A percentile compares a stretch with the other conserved stretches of the same genome.
Conservation (phyloP, 2,113 vertebrate genomes). For the Periophthalmodon schlosseri region DNA sequence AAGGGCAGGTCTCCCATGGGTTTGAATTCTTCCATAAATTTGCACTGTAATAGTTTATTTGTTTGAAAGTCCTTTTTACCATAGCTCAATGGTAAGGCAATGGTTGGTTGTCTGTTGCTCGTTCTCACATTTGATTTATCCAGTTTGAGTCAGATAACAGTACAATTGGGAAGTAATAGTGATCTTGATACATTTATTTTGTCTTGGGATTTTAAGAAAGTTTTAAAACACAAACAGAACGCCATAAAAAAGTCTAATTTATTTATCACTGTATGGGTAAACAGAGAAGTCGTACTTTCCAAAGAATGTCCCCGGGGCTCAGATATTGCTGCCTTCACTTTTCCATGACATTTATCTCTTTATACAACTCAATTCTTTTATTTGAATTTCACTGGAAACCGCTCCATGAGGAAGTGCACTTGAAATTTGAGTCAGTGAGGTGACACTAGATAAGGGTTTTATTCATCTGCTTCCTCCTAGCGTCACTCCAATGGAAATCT, state of each 20-base stretch:
- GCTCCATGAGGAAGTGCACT: background rate
- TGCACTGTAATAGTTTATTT: background rate
- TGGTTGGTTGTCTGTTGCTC: background rate
- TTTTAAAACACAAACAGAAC: background rate
- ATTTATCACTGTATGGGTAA: background rate
- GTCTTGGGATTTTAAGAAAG: background rate
- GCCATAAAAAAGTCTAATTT: background rate
- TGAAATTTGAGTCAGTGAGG: slow-evolving; percentile 35
- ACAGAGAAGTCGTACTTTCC: background rate
- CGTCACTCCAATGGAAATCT: slow-evolving; percentile 12
- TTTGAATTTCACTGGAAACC: slow-evolving; percentile 21
- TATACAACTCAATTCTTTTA: background rate
- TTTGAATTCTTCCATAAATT: background rate
- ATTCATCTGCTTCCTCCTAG: slow-evolving; percentile 51
- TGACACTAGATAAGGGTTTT: background rate
- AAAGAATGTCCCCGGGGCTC: background rate
- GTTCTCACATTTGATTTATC: background rate
- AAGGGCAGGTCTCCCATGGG: background rate
- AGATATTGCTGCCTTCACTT: background rate
- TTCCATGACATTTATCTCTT: background rate
- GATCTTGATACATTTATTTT: too few species aligned
- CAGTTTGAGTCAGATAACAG: background rate
- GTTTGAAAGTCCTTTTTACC: background rate
- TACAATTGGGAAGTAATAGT: background rate
- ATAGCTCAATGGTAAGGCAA: background rate